Evolutionary conservation across 2,113 vertebrate species (phyloP).

Genomic region (Oryzias melastigma): DNA sequence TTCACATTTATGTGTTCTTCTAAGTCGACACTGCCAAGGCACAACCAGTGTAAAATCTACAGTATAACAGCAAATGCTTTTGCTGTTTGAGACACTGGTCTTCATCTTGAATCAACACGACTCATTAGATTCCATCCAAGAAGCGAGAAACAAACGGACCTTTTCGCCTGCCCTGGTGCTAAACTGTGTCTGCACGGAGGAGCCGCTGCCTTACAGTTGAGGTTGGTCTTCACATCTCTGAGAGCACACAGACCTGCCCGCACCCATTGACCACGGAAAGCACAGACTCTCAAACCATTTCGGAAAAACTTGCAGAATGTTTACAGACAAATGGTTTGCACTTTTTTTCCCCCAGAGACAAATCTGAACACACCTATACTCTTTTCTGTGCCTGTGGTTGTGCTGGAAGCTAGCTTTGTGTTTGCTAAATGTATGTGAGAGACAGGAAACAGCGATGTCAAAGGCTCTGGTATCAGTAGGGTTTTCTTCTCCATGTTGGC

Average conservation of each 20-base stretch:
- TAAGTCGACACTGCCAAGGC: slow-evolving; percentile 12
- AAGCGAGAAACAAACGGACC: slow-evolving; percentile 5
- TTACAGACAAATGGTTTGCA: not conserved
- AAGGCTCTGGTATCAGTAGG: slow-evolving; percentile 27
- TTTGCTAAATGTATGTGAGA: slow-evolving; percentile 39
- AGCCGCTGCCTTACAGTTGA: slow-evolving; percentile 50
- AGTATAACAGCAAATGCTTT: slow-evolving; percentile 7
- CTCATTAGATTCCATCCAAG: slow-evolving; percentile 10
- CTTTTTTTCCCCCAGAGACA: slow-evolving; percentile 34
- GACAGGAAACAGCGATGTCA: slow-evolving; percentile 13
- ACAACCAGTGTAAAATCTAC: not conserved
- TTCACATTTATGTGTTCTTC: not conserved
- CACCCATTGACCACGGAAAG: slow-evolving; percentile 22
- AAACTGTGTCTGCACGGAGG: slow-evolving; percentile 26
- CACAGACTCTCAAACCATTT: slow-evolving; percentile 19
- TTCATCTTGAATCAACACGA: slow-evolving; percentile 2
- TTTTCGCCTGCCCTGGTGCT: slow-evolving; percentile 47
- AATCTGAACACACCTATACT: slow-evolving; percentile 19
- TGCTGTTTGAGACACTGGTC: not conserved
- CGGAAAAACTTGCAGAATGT: slow-evolving; percentile 15
- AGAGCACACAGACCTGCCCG: slow-evolving; percentile 31
- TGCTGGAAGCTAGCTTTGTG: slow-evolving; percentile 61
- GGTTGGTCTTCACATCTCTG: slow-evolving; percentile 5
- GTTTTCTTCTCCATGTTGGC: slow-evolving; percentile 38
- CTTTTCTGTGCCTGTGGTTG: slow-evolving; percentile 59